These are phyloP conservation scores for Pteruthius melanotis DNA, from an alignment of 2,113 vertebrate genomes.

Conservation along the genomic window DNA sequence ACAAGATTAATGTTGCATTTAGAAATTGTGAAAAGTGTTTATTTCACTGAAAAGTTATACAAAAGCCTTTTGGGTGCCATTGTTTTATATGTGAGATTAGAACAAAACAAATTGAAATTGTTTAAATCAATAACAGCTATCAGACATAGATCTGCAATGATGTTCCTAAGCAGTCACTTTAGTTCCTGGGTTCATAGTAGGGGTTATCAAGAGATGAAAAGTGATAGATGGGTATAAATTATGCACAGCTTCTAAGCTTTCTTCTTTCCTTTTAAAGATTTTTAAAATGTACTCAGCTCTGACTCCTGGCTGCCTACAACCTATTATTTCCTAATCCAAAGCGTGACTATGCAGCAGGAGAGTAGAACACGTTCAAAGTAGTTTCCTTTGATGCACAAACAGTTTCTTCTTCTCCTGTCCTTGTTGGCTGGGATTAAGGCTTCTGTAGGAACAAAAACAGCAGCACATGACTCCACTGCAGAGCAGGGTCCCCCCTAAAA, in stretches of 20 bases:
- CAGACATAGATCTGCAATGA: not conserved
- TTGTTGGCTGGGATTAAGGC: not conserved
- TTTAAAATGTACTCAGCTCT: slow-evolving; percentile 34
- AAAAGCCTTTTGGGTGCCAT: not conserved
- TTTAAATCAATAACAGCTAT: slow-evolving; percentile 11
- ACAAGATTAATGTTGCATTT: not conserved
- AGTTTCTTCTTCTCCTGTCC: not conserved
- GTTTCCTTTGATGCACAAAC: slow-evolving; percentile 5
- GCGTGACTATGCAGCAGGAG: not conserved
- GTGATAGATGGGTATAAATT: slow-evolving; percentile 37
- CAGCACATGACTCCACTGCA: not conserved
- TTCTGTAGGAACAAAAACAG: not conserved
- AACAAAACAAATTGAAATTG: slow-evolving; percentile 3
- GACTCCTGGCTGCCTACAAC: slow-evolving; percentile 3
- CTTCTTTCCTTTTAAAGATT: slow-evolving; percentile 21
- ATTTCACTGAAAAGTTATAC: not conserved
- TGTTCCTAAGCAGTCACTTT: not conserved
- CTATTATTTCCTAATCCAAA: slow-evolving; percentile 55
- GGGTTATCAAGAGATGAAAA: not conserved
- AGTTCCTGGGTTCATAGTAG: not conserved
- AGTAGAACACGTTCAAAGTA: not conserved
- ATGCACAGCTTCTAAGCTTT: slow-evolving; percentile 34
- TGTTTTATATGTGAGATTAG: not conserved
- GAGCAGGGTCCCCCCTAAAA: not conserved
- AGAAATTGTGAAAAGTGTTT: not conserved